These are phyloP conservation scores for Ochropleura leucogaster DNA, from an alignment of 2,888 invertebrate species.

Conservation along the genomic window DNA sequence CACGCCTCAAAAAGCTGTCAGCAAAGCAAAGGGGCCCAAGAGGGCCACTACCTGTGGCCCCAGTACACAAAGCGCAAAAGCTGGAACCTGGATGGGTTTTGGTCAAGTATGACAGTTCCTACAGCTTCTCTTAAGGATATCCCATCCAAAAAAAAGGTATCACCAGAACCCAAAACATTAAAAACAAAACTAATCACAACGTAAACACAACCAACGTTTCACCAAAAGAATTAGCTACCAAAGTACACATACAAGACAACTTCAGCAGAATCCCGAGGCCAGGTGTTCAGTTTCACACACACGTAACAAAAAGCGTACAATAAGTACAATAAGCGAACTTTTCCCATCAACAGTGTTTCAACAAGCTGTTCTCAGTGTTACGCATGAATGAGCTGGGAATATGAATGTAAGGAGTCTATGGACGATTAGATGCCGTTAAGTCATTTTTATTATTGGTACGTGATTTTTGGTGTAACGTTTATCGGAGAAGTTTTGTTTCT, in stretches of 20 bases:
- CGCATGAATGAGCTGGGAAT: slow-evolving; percentile 52
- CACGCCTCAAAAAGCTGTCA: too few species aligned
- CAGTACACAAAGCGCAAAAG: too few species aligned
- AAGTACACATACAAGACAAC: slow-evolving; percentile 42
- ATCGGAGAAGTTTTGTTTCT: slow-evolving; percentile 34
- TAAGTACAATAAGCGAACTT: slow-evolving; percentile 65
- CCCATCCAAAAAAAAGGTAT: too few species aligned
- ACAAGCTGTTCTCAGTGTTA: slow-evolving; percentile 35
- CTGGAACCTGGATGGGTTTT: too few species aligned
- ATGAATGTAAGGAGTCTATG: slow-evolving; percentile 42
- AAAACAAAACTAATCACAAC: slow-evolving; percentile 29
- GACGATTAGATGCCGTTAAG: slow-evolving; percentile 53
- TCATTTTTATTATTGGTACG: slow-evolving; percentile 45
- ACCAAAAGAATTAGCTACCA: slow-evolving; percentile 45
- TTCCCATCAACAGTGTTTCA: slow-evolving; percentile 64
- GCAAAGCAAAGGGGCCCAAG: too few species aligned
- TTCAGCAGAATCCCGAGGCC: slow-evolving; percentile 52
- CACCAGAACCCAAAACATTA: neutral
- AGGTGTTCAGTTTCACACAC: slow-evolving; percentile 70
- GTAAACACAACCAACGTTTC: slow-evolving; percentile 31
- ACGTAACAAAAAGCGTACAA: slow-evolving; percentile 62
- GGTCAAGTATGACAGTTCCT: too few species aligned
- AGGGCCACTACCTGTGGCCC: too few species aligned
- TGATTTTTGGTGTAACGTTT: slow-evolving; percentile 22
- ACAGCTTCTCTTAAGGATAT: too few species aligned